phyloP scores from a whole-genome alignment of 2,797 vertebrate genomes.

The Nasua narica region DNA sequence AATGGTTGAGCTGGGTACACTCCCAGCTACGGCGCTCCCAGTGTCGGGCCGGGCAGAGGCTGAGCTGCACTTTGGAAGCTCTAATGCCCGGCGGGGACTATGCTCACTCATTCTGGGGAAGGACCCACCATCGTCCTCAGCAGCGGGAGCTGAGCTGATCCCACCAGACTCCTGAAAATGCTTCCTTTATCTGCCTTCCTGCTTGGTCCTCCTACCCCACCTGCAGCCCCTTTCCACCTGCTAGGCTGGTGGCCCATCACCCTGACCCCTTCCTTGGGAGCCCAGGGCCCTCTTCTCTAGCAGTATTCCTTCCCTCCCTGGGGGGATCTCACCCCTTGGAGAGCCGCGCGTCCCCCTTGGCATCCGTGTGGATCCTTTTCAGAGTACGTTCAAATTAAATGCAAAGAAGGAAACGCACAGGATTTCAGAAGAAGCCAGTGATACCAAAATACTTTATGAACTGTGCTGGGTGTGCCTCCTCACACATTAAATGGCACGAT shows the following conservation, averaged over 20 bases:
- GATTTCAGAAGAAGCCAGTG: not conserved
- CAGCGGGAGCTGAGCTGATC: not conserved
- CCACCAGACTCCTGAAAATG: not conserved
- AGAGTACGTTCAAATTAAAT: not conserved
- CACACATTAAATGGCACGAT: accelerated
- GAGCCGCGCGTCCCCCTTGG: not conserved
- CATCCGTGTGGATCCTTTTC: not conserved
- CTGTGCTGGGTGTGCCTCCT: not conserved
- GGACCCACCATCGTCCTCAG: not conserved
- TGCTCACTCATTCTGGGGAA: not conserved
- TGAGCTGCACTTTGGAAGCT: not conserved
- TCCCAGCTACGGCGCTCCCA: not conserved
- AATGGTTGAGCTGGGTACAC: not conserved
- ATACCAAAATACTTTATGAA: not conserved
- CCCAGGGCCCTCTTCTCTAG: not conserved
- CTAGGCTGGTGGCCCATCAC: too few species aligned
- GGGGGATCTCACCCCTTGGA: not conserved
- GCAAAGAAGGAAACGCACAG: not conserved
- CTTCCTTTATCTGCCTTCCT: not conserved
- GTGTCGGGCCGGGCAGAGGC: not conserved
- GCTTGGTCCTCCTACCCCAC: not conserved
- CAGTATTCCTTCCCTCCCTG: accelerated
- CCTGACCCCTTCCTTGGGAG: not conserved
- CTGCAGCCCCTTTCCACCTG: not conserved
- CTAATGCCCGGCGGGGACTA: accelerated